Percentiles rank a stretch among this genome's conserved stretches.
Conservation (phyloP, 1,140 invertebrate species). For the Physella acuta region DNA sequence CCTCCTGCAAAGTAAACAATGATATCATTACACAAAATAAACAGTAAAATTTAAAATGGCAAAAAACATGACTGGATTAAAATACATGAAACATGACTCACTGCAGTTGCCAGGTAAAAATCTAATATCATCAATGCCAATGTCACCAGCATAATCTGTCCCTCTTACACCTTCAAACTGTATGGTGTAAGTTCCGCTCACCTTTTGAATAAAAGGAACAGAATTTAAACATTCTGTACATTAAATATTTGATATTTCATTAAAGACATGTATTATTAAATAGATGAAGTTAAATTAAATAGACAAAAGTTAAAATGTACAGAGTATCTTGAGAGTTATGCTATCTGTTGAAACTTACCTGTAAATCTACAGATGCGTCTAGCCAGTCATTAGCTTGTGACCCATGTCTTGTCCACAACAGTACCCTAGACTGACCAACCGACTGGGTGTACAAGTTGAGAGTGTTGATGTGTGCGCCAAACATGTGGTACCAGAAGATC, state of each 20-base stretch:
- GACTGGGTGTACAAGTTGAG: slow-evolving; percentile 48
- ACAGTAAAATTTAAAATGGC: too few relatives aligned
- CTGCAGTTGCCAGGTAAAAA: slow-evolving; percentile 23
- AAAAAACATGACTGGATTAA: too few relatives aligned
- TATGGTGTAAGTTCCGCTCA: too few relatives aligned
- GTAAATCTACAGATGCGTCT: slow-evolving; percentile 41
- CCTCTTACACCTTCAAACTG: slow-evolving; percentile 28
- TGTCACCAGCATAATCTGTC: slow-evolving; percentile 24
- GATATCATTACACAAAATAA: too few relatives aligned
- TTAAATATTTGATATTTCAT: too few relatives aligned
- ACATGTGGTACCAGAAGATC: slow-evolving; percentile 66
- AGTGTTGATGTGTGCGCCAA: slow-evolving; percentile 44
- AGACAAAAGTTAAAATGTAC: too few relatives aligned
- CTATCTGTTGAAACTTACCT: background rate
- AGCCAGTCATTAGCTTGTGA: slow-evolving; percentile 51
- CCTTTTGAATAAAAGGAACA: too few relatives aligned
- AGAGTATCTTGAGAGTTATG: too few relatives aligned
- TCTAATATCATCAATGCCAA: slow-evolving; percentile 30
- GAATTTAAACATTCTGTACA: too few relatives aligned
- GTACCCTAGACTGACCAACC: slow-evolving; percentile 14
- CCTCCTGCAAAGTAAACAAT: too few relatives aligned
- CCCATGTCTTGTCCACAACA: slow-evolving; percentile 41
- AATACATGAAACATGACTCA: slow-evolving; percentile 1
- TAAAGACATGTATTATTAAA: too few relatives aligned
- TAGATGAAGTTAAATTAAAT: too few relatives aligned